Base-by-base conservation (phyloP, 2,888 invertebrate species). In the Ophion obscuratus region DNA sequence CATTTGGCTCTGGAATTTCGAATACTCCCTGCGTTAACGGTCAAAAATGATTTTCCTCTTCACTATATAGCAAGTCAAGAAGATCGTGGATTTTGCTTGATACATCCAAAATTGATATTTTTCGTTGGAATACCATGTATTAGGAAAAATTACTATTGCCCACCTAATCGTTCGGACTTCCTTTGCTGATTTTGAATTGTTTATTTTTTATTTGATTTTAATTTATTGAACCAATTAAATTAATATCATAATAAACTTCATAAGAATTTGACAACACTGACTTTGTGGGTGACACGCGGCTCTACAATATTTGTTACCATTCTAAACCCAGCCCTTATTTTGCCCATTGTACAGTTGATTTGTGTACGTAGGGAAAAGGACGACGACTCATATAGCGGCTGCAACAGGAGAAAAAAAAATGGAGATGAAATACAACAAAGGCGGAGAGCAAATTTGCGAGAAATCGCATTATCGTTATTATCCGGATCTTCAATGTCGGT, bases 401-500 rank as follows among this genome's bases (percentile, higher is more conserved):
- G 66, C 27, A 31, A 17, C 14, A 31, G n/a, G 47, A 68, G 40
- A 24, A 68, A 47, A 68, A 68, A 68, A 47, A 47, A 24, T 20
- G 47, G 24, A 47, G 20, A 44, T 47, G 68, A 36, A 53, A 66
- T 31, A 44, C 40, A 24, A 44, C 14, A 57, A 64, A 27, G 31
- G 70, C 9, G 24, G 70, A 80, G 67, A 68, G n/a, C 11, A 81
- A 81, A 75, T 81, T 80, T 80, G 71, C 71, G 71, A 62, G 74
- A 73, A 66, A 80, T 80, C 62, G 61, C 31, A 75, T 81, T 76
- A 82, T 77, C 77, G 77, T 73, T 70, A 83, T 77, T 83, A 77
- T 83, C 77, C 61, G 44, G 59, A 77, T 77, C 67, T 53, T 47
- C 57, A 47, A 75, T 40, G 67, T 31, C 17, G 31, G 14, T n/a